Evolutionary conservation across 1,140 invertebrate species (phyloP).

Genomic region (Drosophila willistoni): DNA sequence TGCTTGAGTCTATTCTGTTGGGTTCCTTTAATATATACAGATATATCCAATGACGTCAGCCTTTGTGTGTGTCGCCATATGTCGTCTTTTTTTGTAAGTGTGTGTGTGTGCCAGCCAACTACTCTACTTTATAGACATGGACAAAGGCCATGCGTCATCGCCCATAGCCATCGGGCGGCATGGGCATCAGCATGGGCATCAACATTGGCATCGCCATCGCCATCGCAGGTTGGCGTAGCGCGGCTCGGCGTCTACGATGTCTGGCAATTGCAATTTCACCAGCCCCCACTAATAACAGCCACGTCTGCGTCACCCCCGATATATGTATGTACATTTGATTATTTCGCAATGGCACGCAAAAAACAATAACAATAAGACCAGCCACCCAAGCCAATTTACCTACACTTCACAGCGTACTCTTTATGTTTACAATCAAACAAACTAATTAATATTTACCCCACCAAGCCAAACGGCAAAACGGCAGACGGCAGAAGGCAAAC

Average conservation of each 20-base stretch:
- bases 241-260: constrained; percentile 27
- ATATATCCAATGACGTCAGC: constrained; percentile 65
- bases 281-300: constrained; percentile 37
- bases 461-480: constrained; percentile 45
- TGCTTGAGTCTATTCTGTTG: constrained; percentile 4
- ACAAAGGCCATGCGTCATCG: constrained; percentile 68
- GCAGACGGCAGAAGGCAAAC: constrained; percentile 41
- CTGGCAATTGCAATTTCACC: constrained; percentile 72
- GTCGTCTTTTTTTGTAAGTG: constrained; percentile 18
- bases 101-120: constrained; percentile 3
- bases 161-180: constrained; percentile 36
- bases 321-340: constrained; percentile 32
- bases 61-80: constrained; percentile 72
- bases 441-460: constrained; percentile 74
- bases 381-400: constrained; percentile 48
- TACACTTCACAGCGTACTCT: constrained; percentile 32
- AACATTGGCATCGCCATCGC: constrained; percentile 19
- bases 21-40: constrained; percentile 26
- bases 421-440: constrained; percentile 67
- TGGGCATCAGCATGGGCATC: constrained; percentile 70
- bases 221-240: neutral
- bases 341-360: constrained; percentile 77
- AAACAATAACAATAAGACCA: constrained; percentile 32
- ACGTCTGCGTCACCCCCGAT: constrained; percentile 55
- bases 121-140: constrained; percentile 17